These are phyloP conservation scores for Dipus sagitta DNA, from an alignment of 2,797 vertebrate genomes.

Conservation along the genomic window DNA sequence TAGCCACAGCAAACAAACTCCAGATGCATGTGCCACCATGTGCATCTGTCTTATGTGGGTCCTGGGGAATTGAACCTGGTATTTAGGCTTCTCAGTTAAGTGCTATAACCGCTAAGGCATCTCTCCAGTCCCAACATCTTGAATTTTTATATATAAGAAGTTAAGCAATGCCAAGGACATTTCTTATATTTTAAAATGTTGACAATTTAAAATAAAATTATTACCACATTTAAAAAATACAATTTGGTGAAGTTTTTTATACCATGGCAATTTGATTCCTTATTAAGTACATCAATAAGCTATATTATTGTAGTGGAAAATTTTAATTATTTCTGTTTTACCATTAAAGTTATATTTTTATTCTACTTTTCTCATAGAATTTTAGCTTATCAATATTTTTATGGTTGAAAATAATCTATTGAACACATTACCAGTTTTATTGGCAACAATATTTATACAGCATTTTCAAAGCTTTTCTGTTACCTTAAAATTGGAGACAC, in stretches of 20 bases:
- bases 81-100: too few relatives aligned
- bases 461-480: neutral
- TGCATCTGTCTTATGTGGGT: too few relatives aligned
- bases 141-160: neutral
- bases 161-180: neutral
- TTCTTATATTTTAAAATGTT: neutral
- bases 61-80: too few relatives aligned
- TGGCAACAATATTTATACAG: neutral
- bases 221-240: neutral
- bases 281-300: neutral
- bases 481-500: neutral
- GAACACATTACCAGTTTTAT: neutral
- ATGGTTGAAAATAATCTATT: conserved; percentile 11
- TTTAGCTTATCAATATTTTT: conserved; percentile 33
- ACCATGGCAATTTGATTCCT: neutral
- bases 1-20: too few relatives aligned
- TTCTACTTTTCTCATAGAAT: neutral
- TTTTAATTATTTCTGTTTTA: neutral
- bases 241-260: neutral
- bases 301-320: neutral
- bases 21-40: too few relatives aligned
- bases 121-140: too few relatives aligned
- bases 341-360: neutral
- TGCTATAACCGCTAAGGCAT: too few relatives aligned
- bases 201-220: neutral